A percentile compares a stretch with the other conserved stretches of the same genome.
Conservation (phyloP, 1,140 invertebrate species). For the Drosophila mauritiana region DNA sequence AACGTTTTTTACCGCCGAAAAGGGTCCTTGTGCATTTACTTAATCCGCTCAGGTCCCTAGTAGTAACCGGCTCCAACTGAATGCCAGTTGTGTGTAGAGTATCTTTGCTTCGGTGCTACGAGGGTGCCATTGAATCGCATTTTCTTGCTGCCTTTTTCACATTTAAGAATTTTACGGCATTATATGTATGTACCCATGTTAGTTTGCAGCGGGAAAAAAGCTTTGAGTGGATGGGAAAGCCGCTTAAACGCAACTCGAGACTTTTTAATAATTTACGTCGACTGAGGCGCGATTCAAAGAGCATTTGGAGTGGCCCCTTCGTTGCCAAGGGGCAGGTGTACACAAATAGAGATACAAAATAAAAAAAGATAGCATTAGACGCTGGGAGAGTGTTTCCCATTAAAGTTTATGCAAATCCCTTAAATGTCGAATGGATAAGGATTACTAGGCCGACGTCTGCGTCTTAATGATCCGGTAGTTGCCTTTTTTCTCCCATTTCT, state of each 20-base stretch:
- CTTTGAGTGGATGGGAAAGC: constrained; percentile 42
- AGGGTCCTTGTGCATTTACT: constrained; percentile 10
- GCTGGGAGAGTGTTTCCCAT: constrained; percentile 25
- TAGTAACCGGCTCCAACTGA: not conserved
- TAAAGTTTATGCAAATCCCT: constrained; percentile 56
- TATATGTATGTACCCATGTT: not conserved
- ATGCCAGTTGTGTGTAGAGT: constrained; percentile 4
- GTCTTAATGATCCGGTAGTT: constrained; percentile 16
- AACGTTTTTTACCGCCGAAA: constrained; percentile 12
- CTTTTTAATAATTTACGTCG: constrained; percentile 75
- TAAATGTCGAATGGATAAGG: not conserved
- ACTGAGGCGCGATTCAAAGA: constrained; percentile 59
- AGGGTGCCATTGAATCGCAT: not conserved
- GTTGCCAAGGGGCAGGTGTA: constrained; percentile 51
- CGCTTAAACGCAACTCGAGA: constrained; percentile 70
- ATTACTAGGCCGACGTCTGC: not conserved
- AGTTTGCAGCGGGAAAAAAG: constrained; percentile 15
- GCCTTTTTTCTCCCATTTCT: constrained; percentile 3
- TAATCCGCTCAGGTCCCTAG: constrained; percentile 26
- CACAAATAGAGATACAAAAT: constrained; percentile 55
- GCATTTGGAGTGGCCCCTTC: constrained; percentile 41
- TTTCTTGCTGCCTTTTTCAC: constrained; percentile 21
- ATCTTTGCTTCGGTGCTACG: constrained; percentile 18
- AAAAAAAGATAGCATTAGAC: constrained; percentile 57
- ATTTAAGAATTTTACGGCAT: constrained; percentile 48